Evolutionary conservation across 2,797 vertebrate species (phyloP), one percentile per base, ranked within the genome.

Genomic region (Poecilia picta): DNA sequence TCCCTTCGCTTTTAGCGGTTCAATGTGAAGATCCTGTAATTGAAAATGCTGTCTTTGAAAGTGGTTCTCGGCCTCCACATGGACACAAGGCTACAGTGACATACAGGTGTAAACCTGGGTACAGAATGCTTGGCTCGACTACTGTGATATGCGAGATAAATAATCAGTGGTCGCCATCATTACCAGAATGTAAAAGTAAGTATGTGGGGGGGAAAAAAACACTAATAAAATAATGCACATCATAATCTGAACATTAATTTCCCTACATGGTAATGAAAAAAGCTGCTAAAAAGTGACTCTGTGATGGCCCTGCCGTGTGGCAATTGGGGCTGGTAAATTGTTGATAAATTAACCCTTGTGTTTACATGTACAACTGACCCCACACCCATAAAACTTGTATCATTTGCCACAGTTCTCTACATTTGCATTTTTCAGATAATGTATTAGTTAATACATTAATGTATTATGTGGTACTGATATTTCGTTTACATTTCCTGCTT

Each of bases 91-190:
- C 66, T 43, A 13, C 36, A 12, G 20, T 70, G 39, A 12, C 20
- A 0, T 70, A 70, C 39, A 6, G 1, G 1, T 68, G 64, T 41
- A 13, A 43, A 41, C 0, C 0, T n/a, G 64, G 2, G 25, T 68
- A 68, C 64, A 2, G 0, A 1, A 25, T 68, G 20, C 0, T 0
- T 0, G 64, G 64, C 12, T 0, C 10, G 0, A 0, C 8, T 5
- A 25, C 64, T 23, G 1, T 70, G 39, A 70, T 4, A 0, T 70
- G 66, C 11, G 13, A 2, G 1, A 11, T 70, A 70, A 6, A 2
- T 23, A 70, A 23, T n/a, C 36, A 70, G 11, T 70, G 66, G 66
- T 70, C 11, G 5, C 11, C 66, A 43, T 5, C 11, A 3, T 70
- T 70, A 43, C 66, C 66, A 70, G 41, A 2, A 25, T 70, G 66